phyloP scores from a whole-genome alignment of 2,113 vertebrate genomes.

The Elanoides forficatus region DNA sequence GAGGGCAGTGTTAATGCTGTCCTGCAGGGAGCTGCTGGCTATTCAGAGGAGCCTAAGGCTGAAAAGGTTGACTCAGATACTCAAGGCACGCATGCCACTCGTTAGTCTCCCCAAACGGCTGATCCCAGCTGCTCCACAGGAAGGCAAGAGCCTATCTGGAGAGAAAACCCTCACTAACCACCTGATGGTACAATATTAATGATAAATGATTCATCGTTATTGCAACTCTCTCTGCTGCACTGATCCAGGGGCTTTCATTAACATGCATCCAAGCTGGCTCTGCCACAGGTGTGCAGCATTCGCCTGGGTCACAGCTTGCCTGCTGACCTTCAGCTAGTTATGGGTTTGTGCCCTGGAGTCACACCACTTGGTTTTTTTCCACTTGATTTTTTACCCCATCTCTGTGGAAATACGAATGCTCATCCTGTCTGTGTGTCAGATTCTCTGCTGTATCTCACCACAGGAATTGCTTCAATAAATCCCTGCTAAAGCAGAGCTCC shows the following conservation, averaged over 20 bases:
- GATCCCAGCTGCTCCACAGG: background rate
- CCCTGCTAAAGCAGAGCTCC: background rate
- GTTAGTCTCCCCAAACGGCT: background rate
- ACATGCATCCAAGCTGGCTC: background rate
- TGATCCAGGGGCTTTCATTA: background rate
- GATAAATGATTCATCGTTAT: background rate
- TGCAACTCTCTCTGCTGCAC: background rate
- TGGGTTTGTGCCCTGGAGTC: background rate
- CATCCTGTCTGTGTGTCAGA: background rate
- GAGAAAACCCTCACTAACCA: background rate
- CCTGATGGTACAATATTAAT: background rate
- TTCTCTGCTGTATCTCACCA: background rate
- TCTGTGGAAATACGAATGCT: background rate
- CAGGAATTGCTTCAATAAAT: background rate
- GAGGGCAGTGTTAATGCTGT: accelerated
- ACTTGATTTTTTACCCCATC: background rate
- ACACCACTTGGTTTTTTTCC: background rate
- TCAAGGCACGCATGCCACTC: background rate
- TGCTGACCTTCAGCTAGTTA: background rate
- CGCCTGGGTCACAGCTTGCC: background rate
- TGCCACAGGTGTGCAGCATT: background rate
- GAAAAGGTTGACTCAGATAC: background rate
- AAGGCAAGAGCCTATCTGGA: background rate
- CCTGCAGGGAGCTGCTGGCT: background rate
- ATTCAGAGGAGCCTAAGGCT: background rate